Evolutionary conservation across 2,113 vertebrate species (phyloP).

Genomic region (Hydrolagus affinis): DNA sequence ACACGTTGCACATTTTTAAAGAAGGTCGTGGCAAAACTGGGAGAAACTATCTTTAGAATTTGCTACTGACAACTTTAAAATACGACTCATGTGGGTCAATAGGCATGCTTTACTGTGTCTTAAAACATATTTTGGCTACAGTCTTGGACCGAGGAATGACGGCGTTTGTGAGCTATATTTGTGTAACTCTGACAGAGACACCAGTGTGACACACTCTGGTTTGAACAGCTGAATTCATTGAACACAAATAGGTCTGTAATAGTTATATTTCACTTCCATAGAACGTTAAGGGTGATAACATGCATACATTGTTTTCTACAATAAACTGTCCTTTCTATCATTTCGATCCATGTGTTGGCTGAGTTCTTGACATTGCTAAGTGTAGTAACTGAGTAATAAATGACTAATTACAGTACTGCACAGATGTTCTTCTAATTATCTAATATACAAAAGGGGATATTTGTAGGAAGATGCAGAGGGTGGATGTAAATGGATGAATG

Average conservation of each 20-base stretch:
- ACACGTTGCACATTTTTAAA: not conserved
- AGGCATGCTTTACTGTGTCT: not conserved
- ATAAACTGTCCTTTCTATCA: conserved; percentile 26
- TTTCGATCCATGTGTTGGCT: conserved; percentile 9
- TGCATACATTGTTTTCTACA: conserved; percentile 30
- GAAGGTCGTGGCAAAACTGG: not conserved
- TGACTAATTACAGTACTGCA: not conserved
- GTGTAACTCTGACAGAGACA: not conserved
- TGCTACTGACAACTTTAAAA: not conserved
- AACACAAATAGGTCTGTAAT: not conserved
- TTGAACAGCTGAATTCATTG: conserved; percentile 1
- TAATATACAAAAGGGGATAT: not conserved
- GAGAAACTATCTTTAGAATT: not conserved
- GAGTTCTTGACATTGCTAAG: not conserved
- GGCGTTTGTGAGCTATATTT: not conserved
- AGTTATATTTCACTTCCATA: conserved; percentile 20
- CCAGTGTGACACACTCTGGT: not conserved
- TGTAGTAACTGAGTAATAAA: not conserved
- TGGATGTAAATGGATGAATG: not conserved
- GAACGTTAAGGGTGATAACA: conserved; percentile 15
- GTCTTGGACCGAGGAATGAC: not conserved
- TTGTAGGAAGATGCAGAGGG: not conserved
- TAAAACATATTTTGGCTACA: not conserved
- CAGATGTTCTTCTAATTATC: not conserved
- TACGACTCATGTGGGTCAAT: not conserved